A percentile compares a stretch with the other conserved stretches of the same genome.
Evolutionary conservation across 2,113 vertebrate genomes (phyloP).

Genomic region (Anarrhichthys ocellatus): DNA sequence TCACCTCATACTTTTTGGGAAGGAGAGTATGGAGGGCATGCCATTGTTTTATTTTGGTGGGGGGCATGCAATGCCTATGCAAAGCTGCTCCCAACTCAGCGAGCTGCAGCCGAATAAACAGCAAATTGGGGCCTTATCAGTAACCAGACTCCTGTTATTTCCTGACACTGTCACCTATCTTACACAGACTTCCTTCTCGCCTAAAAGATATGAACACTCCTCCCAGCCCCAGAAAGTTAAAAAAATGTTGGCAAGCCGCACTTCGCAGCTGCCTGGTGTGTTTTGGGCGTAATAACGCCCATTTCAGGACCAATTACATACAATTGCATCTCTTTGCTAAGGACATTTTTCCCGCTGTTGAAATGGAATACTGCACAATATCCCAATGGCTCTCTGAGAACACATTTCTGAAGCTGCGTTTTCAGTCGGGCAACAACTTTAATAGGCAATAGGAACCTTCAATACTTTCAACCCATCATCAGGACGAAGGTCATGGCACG

Average conservation of each 20-base stretch:
- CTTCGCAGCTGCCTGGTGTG: background rate
- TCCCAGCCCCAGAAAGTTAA: no score
- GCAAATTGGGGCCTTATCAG: no score
- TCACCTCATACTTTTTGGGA: background rate
- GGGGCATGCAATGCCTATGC: background rate
- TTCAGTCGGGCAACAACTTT: background rate
- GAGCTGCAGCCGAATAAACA: background rate
- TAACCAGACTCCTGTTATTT: no score
- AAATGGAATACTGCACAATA: background rate
- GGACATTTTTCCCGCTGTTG: background rate
- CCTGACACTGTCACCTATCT: background rate
- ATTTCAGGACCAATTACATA: background rate
- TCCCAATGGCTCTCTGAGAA: background rate
- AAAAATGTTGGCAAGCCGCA: background rate
- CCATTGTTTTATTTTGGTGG: background rate
- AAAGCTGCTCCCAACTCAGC: background rate
- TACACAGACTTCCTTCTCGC: background rate
- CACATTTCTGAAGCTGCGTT: background rate
- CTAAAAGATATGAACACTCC: background rate
- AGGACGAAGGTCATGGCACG: background rate
- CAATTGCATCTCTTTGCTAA: background rate
- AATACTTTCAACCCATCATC: background rate
- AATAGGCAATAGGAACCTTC: background rate
- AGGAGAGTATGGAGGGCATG: background rate
- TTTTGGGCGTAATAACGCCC: background rate